Evolutionary conservation across 64 coral and sea anemone genomes (phyloP).

Genomic region (Montipora capricornis): DNA sequence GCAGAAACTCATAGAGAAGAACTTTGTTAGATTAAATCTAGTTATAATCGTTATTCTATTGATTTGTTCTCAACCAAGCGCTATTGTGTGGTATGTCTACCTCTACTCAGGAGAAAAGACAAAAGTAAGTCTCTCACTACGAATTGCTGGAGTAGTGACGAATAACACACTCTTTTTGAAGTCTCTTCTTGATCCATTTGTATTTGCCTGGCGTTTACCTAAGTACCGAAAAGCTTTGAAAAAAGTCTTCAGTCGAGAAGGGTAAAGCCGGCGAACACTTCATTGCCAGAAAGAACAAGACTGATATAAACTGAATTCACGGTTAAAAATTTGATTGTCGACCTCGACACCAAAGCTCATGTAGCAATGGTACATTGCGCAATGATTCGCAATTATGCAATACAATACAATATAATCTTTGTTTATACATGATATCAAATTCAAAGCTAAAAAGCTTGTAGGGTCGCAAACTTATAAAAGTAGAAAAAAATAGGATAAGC

Average conservation of each 20-base stretch:
- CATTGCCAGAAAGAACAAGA: background rate
- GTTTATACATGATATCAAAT: no score
- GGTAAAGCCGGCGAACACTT: background rate
- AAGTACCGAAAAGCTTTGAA: slow-evolving; percentile 79
- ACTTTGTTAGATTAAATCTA: slow-evolving; percentile 79
- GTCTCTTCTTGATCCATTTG: slow-evolving; percentile 77
- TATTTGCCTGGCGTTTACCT: slow-evolving; percentile 80
- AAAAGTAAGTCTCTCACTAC: background rate
- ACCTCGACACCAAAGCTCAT: no score
- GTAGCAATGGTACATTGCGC: no score
- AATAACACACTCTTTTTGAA: slow-evolving; percentile 75
- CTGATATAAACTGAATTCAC: no score
- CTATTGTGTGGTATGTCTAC: slow-evolving; percentile 56
- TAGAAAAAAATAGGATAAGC: no score
- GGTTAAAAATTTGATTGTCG: no score
- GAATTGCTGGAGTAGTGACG: slow-evolving; percentile 32
- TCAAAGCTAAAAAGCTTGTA: no score
- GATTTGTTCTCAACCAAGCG: slow-evolving; percentile 68
- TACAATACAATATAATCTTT: no score
- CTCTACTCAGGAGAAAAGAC: slow-evolving; percentile 29
- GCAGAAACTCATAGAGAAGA: slow-evolving; percentile 34
- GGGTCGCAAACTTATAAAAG: no score
- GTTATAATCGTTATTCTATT: slow-evolving; percentile 71
- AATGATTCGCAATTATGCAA: no score
- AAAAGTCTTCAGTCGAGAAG: background rate